Evolutionary conservation across 2,888 invertebrate species (phyloP), one percentile per base, ranked within the genome.

Genomic region (Harmothoe impar): DNA sequence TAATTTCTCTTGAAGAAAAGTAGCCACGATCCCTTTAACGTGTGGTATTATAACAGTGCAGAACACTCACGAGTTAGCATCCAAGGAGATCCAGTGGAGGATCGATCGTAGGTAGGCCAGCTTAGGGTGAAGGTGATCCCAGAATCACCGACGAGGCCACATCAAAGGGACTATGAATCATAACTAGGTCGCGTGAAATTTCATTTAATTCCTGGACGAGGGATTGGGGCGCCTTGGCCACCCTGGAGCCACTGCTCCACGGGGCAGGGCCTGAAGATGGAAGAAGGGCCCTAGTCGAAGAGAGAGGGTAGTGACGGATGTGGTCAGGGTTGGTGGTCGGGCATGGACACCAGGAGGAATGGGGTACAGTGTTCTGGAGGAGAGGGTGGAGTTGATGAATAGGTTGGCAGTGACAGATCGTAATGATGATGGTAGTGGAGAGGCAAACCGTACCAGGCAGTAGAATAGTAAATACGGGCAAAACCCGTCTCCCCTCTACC

Each of bases 371-470:
- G 20, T 20, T 3, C 31, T 43, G 43, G 84, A 84, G 43, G 84
- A 35, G 43, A 84, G 25, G 33, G n/a, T 33, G 86, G 54, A 3
- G 54, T 54, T 54, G 86, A 54, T 54, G 86, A 86, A 86, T 56
- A n/a, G 56, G 29, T 25, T 84, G 84, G 56, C 86, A 86, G 56
- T 54, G 86, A 54, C 86, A 52, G 86, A 86, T 86, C 86, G 33
- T 86, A 86, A 86, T 86, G 86, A 86, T 86, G 86, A 86, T 86
- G 54, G 29, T n/a, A 5, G 52, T 23, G 25, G 86, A 86, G 56
- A 15, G 86, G 54, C 52, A 23, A 54, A 54, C 25, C 54, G 54
- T 52, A 86, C 84, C 56, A 52, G 54, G 29, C 54, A 81, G 81
- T 81, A 29, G 54, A 86, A 54, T 54, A 31, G 86, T 86, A 54